These are phyloP conservation scores for Fulica atra DNA, from an alignment of 2,113 vertebrate species.

Conservation along the genomic window DNA sequence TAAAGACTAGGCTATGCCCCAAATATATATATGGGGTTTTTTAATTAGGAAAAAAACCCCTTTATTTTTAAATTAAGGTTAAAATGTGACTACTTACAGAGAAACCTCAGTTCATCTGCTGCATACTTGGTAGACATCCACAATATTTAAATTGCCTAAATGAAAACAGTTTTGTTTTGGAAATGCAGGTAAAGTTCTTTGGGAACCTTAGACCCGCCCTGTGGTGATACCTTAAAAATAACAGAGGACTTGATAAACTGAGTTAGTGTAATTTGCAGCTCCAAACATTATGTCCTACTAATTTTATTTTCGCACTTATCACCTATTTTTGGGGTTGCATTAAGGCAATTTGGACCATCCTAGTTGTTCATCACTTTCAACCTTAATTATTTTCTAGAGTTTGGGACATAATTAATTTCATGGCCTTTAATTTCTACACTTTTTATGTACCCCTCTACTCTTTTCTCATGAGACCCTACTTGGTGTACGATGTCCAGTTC, in stretches of 20 bases:
- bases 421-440: fast-evolving
- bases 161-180: background rate
- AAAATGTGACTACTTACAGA: background rate
- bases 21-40: background rate
- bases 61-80: background rate
- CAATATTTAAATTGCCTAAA: background rate
- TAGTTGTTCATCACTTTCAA: background rate
- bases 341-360: background rate
- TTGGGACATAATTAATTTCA: background rate
- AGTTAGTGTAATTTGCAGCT: background rate
- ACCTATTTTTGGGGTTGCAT: background rate
- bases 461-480: no score
- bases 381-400: background rate
- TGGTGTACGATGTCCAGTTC: no score
- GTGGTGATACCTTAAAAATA: background rate
- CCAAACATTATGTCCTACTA: background rate
- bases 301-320: background rate
- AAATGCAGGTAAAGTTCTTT: background rate
- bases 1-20: background rate
- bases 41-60: background rate
- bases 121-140: background rate
- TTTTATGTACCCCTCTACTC: background rate
- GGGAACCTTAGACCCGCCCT: background rate
- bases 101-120: background rate
- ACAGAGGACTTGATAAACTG: background rate